Base-by-base conservation (phyloP, 1,140 invertebrate genomes). In the Heliconius melpomene region DNA sequence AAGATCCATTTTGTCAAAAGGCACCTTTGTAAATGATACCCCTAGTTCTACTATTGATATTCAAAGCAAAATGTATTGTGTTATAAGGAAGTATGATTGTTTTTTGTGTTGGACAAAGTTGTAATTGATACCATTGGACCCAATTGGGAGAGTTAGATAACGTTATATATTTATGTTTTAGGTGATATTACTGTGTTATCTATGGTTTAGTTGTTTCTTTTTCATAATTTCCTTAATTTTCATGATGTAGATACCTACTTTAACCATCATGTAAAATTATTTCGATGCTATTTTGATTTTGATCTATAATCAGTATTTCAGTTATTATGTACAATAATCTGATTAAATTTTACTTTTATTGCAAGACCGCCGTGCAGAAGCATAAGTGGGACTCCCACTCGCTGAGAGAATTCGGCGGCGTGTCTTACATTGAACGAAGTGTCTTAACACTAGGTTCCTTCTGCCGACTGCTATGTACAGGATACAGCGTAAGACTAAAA, bases 21-120 rank as follows among this genome's bases (percentile, higher is more conserved):
- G 29, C 75, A 84, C 82, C 83, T 88, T 86, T 94, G 92, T 90
- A 92, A 93, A 81, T 85, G 91, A 93, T 94, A 93, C 88, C 90
- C 90, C 91, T 84, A 90, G 88, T 90, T 91, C 84, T 90, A 85
- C 81, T 84, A 79, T 81, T 78, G 75, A 54, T 75, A 26, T 75
- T 70, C 78, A 82, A 77, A 40, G 79, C 71, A 86, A 87, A 84
- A 75, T 86, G 46, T 32, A 57, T 72, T 79, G 46, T 90, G 60
- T 73, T 8, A 1, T 1, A 5, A 18, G n/a, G 8, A 2, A 78
- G 66, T 90, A 90, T 50, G 77, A 73, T 77, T 79, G 23, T 79
- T 72, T 82, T 85, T 91, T 70, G 80, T 32, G 7, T 54, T 40
- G 23, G 2, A 20, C 40, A 26, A 2, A 5, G 9, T 20, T 88